A percentile compares a stretch with the other conserved stretches of the same genome.
Conservation (phyloP, 2,888 invertebrate species). For the Troides oblongomaculatus region DNA sequence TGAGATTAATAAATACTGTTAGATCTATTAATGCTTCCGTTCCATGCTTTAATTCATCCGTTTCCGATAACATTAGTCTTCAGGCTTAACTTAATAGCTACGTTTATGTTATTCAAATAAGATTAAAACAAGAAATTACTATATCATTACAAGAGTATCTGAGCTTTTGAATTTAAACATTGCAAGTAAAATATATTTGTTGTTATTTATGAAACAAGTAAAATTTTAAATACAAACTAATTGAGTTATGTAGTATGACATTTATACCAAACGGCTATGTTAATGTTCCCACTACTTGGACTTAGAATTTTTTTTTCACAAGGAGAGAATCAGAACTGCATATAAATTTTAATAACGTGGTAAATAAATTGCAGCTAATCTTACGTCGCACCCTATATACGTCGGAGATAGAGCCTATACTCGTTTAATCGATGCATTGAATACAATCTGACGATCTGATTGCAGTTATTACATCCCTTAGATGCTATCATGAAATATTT, state of each 20-base stretch:
- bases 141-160: not conserved
- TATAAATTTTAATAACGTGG: conserved; percentile 38
- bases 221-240: too few relatives aligned
- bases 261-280: too few relatives aligned
- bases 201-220: too few relatives aligned
- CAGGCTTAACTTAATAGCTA: not conserved
- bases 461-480: conserved; percentile 26
- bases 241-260: too few relatives aligned
- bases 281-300: too few relatives aligned
- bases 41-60: not conserved
- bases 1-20: not conserved
- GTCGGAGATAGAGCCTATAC: conserved; percentile 54
- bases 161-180: not conserved
- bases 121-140: not conserved
- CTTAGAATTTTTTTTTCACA: too few relatives aligned
- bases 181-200: not conserved
- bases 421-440: conserved; percentile 44
- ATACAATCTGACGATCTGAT: conserved; percentile 30
- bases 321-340: not conserved
- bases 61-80: not conserved
- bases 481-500: conserved; percentile 38
- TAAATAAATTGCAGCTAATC: conserved; percentile 50
- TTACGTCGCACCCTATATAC: conserved; percentile 42
- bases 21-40: not conserved
- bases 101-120: not conserved